Conservation (phyloP, 1,140 invertebrate genomes). For the Drosophila mayri region DNA sequence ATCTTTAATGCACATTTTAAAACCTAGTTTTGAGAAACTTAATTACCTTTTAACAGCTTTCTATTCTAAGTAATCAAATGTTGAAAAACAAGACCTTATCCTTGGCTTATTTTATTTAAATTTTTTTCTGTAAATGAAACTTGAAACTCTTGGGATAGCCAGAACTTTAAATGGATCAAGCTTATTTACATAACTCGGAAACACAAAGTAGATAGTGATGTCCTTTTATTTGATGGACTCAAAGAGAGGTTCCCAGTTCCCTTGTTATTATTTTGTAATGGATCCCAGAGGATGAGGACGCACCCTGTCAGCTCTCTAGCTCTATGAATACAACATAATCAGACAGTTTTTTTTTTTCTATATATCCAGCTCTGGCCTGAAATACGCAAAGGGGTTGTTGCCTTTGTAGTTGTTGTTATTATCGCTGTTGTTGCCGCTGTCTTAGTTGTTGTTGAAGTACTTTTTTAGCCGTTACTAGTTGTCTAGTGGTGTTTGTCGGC, state of each 20-base stretch:
- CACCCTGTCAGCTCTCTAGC: not conserved
- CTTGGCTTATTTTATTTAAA: not conserved
- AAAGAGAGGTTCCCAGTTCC: not conserved
- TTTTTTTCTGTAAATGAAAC: not conserved
- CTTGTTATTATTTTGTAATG: not conserved
- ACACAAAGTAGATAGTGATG: not conserved
- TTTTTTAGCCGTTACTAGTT: conserved; percentile 37
- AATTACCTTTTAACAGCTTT: not conserved
- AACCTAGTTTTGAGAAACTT: not conserved
- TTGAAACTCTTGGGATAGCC: not conserved
- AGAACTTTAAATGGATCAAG: not conserved
- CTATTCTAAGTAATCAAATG: no score
- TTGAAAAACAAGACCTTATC: not conserved
- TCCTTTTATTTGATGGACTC: not conserved
- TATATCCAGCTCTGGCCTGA: not conserved
- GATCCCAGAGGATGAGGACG: conserved; percentile 18
- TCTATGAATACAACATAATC: conserved; percentile 15
- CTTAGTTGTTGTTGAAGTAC: conserved; percentile 39
- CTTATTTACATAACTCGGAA: conserved; percentile 4
- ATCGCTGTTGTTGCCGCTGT: conserved; percentile 30
- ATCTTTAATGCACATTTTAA: not conserved
- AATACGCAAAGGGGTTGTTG: conserved; percentile 41
- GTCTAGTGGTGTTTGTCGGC: conserved; percentile 61
- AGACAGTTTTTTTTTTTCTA: conserved; percentile 7
- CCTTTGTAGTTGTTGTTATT: conserved; percentile 30